These are phyloP conservation scores for Aegypius monachus DNA, from an alignment of 2,113 vertebrate genomes.

Conservation along the genomic window DNA sequence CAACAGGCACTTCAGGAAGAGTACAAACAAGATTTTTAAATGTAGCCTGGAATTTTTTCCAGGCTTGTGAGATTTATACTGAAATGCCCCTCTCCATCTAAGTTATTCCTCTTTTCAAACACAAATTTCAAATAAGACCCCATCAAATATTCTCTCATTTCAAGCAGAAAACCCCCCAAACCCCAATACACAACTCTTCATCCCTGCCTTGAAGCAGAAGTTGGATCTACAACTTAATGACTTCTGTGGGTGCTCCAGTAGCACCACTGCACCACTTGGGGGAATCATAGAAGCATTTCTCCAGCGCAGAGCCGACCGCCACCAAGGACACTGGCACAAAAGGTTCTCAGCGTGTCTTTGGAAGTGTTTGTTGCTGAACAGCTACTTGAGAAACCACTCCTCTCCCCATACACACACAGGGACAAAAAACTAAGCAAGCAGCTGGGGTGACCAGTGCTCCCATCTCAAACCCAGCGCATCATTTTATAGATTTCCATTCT, in stretches of 20 bases:
- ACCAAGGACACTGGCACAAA: neutral
- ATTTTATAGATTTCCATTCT: neutral
- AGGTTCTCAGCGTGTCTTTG: neutral
- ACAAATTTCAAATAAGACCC: neutral
- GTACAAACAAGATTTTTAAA: neutral
- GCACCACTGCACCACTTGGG: too few species aligned
- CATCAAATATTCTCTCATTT: neutral
- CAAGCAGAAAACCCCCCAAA: neutral
- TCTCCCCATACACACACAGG: neutral
- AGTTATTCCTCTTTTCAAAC: neutral
- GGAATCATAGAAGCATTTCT: neutral
- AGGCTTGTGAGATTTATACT: neutral
- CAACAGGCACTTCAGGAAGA: neutral
- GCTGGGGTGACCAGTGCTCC: neutral
- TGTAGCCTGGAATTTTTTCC: neutral
- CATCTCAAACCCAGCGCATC: neutral
- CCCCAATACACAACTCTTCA: neutral
- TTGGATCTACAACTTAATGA: neutral
- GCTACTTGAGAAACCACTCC: neutral
- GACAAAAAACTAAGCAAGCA: neutral
- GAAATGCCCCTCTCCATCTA: neutral
- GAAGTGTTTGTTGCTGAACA: neutral
- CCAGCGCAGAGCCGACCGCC: rapidly evolving
- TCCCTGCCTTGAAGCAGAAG: neutral
- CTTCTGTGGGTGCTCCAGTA: neutral